A percentile compares a stretch with the other conserved stretches of the same genome.
These are phyloP conservation scores for Hypotaenidia okinawae DNA, from an alignment of 2,797 vertebrate genomes.

Conservation along the genomic window DNA sequence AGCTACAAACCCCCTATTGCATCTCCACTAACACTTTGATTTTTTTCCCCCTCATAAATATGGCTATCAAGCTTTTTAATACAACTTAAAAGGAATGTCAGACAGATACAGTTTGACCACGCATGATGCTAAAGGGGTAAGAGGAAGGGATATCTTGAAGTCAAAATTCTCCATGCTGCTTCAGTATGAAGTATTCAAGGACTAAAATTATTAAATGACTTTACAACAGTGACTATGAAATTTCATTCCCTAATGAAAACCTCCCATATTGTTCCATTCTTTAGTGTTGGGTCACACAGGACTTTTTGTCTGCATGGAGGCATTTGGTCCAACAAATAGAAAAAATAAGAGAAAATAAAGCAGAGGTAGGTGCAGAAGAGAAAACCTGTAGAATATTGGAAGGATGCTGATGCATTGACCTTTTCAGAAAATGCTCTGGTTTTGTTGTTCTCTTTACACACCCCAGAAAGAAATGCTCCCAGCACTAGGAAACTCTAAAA, in stretches of 20 bases:
- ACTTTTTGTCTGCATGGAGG: neutral
- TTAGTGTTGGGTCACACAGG: neutral
- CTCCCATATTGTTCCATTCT: neutral
- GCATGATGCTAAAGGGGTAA: neutral
- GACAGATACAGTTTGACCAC: neutral
- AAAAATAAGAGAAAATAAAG: fast-evolving
- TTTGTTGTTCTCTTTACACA: neutral
- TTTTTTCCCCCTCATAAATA: neutral
- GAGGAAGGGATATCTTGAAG: neutral
- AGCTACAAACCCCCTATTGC: neutral
- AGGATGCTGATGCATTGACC: neutral
- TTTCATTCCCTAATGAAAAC: neutral
- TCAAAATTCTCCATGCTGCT: neutral
- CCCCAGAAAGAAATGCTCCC: neutral
- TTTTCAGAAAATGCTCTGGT: neutral
- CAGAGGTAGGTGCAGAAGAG: neutral
- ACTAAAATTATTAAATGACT: neutral
- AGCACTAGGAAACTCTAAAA: neutral
- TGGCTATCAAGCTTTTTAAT: neutral
- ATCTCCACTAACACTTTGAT: neutral
- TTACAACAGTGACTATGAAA: neutral
- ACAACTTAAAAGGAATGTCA: neutral
- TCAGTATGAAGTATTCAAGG: neutral
- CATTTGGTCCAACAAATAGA: neutral
- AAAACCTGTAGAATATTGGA: neutral